Evolutionary conservation across 1,140 invertebrate genomes (phyloP), one percentile per base, ranked within the genome.

Genomic region (Apis florea): DNA sequence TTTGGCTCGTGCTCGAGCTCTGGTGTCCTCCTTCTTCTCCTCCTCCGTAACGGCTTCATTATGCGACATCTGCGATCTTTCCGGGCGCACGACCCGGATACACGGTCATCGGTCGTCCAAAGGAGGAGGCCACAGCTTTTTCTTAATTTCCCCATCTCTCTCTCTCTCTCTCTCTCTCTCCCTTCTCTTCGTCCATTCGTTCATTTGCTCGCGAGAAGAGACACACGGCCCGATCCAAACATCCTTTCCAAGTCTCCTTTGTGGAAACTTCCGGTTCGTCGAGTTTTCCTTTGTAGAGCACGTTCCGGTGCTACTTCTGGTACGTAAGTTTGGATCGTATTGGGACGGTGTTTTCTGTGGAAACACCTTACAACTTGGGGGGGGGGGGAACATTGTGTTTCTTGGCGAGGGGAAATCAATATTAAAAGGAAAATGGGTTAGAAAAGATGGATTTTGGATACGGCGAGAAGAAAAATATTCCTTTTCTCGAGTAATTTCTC

Each of bases 21-120:
- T 76, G 59, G 73, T 85, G 10, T 85, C 31, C 77, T 83, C 73
- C 77, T 83, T 79, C 73, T 67, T 79, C n/a, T n/a, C n/a, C n/a
- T n/a, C n/a, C n/a, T n/a, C n/a, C n/a, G 77, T 86, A 89, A 89
- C 86, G 85, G 63, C 85, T 86, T 85, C 83, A 88, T 89, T 87
- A 88, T 89, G 79, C 87, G 85, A 88, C 85, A 88, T 87, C 85
- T 86, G 83, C 74, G 74, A 85, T 83, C 81, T 79, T 85, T 83
- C 81, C 81, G 59, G 70, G 69, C 63, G 51, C 64, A 74, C 24
- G 81, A 78, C 68, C 74, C 68, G 75, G 83, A 85, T 74, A 73
- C 74, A 40, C 31, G 31, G 49, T 77, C 40, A 66, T 47, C 26
- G 56, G 67, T 21, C 80, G 58, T 67, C 31, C 9, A 15, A n/a